These are phyloP conservation scores for Lophius piscatorius DNA, from an alignment of 2,113 vertebrate genomes.

Conservation along the genomic window DNA sequence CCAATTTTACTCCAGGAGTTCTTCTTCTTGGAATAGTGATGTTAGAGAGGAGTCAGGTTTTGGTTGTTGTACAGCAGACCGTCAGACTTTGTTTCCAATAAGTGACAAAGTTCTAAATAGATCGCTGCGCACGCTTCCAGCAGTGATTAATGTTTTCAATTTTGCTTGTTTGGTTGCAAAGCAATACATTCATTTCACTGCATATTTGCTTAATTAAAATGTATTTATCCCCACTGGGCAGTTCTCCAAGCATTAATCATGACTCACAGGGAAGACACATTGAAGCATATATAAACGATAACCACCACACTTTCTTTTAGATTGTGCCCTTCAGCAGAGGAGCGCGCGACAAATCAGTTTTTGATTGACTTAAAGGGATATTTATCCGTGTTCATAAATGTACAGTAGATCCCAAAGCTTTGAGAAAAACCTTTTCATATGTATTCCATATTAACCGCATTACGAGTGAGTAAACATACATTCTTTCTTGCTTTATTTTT, in stretches of 20 bases:
- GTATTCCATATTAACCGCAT: conserved; percentile 9
- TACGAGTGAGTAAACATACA: not conserved
- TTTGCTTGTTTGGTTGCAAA: conserved; percentile 36
- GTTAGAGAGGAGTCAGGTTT: not conserved
- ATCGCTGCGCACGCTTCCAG: conserved; percentile 18
- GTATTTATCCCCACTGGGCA: conserved; percentile 40
- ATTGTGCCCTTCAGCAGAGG: conserved; percentile 26
- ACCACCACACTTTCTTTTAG: conserved; percentile 35
- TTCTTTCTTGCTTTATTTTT: too few species aligned
- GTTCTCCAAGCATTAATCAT: conserved; percentile 10
- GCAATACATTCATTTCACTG: conserved; percentile 18
- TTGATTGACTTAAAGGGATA: conserved; percentile 29
- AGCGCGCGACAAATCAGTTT: conserved; percentile 30
- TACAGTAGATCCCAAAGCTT: conserved; percentile 5
- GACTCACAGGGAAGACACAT: conserved; percentile 4
- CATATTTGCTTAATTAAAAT: conserved; percentile 55
- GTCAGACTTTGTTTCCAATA: conserved; percentile 26
- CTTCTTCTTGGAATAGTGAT: not conserved
- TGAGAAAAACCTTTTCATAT: conserved; percentile 6
- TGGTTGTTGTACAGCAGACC: conserved; percentile 1
- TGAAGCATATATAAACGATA: conserved; percentile 27
- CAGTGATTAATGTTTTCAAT: conserved; percentile 53
- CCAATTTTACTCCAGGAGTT: too few species aligned
- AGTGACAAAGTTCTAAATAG: conserved; percentile 37
- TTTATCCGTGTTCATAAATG: conserved; percentile 29